These are phyloP conservation scores for Cenopis cana DNA, from an alignment of 2,888 invertebrate genomes.

Conservation along the genomic window DNA sequence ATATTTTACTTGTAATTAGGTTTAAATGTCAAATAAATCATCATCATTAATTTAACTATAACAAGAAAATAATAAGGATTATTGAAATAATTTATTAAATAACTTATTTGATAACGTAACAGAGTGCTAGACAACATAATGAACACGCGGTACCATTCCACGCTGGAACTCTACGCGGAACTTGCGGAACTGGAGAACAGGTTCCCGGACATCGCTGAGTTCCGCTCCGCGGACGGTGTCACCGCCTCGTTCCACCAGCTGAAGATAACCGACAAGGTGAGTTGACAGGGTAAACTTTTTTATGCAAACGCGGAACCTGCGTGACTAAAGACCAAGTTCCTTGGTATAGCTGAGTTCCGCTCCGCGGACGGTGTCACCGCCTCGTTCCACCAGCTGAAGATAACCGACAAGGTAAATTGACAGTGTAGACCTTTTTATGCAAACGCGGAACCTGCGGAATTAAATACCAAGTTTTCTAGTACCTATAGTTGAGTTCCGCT, in stretches of 20 bases:
- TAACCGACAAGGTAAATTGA: slow-evolving; percentile 88
- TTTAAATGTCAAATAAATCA: no score
- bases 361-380: slow-evolving; percentile 88
- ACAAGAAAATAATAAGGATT: no score
- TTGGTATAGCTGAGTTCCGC: slow-evolving; percentile 88
- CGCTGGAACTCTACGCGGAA: slow-evolving; percentile 86
- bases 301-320: slow-evolving; percentile 85
- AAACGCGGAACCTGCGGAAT: no score
- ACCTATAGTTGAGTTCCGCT: no score
- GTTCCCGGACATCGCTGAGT: slow-evolving; percentile 88
- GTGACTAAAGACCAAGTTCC: slow-evolving; percentile 88
- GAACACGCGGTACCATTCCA: slow-evolving; percentile 87
- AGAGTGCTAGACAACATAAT: slow-evolving; percentile 87
- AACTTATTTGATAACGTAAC: slow-evolving; percentile 36
- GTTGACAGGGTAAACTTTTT: slow-evolving; percentile 84
- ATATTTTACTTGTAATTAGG: no score
- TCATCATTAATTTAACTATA: no score
- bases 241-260: slow-evolving; percentile 88
- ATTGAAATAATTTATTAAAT: not conserved
- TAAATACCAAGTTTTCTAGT: no score
- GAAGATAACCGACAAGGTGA: slow-evolving; percentile 90
- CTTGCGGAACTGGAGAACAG: slow-evolving; percentile 89
- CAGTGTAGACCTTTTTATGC: no score
- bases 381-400: slow-evolving; percentile 88
- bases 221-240: slow-evolving; percentile 87